These are phyloP conservation scores for Pangasianodon hypophthalmus DNA, from an alignment of 2,113 vertebrate genomes.

Conservation along the genomic window DNA sequence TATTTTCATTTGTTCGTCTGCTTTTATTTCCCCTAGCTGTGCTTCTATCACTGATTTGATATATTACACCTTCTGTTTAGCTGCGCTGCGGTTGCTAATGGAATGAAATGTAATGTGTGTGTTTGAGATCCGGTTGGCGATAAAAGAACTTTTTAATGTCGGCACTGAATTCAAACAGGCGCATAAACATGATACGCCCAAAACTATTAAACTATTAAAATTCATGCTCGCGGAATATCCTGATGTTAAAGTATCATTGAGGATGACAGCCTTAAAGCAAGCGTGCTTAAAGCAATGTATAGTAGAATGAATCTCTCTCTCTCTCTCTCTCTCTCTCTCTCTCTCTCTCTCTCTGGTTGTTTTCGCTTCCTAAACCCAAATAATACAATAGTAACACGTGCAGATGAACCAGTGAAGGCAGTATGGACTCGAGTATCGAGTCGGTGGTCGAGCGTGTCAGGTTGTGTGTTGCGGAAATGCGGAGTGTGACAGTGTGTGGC, in stretches of 20 bases:
- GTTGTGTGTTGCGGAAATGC: constrained; percentile 11
- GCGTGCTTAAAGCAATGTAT: not conserved
- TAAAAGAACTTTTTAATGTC: constrained; percentile 47
- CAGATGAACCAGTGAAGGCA: not conserved
- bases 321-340: not conserved
- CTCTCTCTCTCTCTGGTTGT: not conserved
- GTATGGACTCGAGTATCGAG: not conserved
- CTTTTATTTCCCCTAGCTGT: constrained; percentile 4
- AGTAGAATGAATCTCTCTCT: not conserved
- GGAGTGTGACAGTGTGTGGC: constrained; percentile 11
- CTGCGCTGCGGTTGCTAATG: constrained; percentile 37
- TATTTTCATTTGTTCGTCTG: not conserved
- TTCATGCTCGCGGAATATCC: not conserved
- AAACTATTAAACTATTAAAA: not conserved
- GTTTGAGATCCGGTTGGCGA: constrained; percentile 14
- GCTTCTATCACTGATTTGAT: constrained; percentile 22
- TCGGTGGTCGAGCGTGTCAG: constrained; percentile 8
- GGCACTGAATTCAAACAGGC: constrained; percentile 23
- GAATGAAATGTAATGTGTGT: constrained; percentile 33
- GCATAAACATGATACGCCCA: constrained; percentile 21
- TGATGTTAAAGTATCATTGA: not conserved
- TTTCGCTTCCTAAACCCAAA: not conserved
- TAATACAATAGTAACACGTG: not conserved
- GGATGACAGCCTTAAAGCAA: not conserved
- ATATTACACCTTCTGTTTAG: constrained; percentile 19